Evolutionary conservation across 2,888 invertebrate species (phyloP), one percentile per base, ranked within the genome.

Genomic region (Idaea aversata): DNA sequence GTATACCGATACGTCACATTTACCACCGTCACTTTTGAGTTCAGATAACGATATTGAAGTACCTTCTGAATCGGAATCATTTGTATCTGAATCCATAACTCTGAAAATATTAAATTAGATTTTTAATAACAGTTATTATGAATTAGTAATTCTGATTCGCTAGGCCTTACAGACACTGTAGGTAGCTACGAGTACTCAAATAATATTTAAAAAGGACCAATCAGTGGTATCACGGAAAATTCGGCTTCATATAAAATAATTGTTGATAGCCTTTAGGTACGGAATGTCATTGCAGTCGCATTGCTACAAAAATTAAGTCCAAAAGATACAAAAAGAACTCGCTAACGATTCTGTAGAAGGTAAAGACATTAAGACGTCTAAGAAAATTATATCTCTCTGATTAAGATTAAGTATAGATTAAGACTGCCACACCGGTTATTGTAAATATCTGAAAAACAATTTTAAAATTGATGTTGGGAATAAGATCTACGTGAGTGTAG

Each of bases 1-100:
- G 64, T 82, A 87, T n/a, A 78, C 80, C 5, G 83, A 78, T 15
- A 74, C 78, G 34, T 84, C 83, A 65, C 79, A 75, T 67, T 80
- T 74, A 65, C 75, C 81, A 4, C 82, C 72, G 62, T 88, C 88
- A 67, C 86, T 88, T 57, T 79, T 81, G 10, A 85, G 68, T 62
- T 88, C 89, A 5, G 85, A 83, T 58, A 79, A 84, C 59, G 84
- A 59, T 25, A 59, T 76, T 13, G 85, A 85, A 25, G 84, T 84
- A 35, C 84, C 71, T 15, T 85, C 86, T 3, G 81, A 78, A 70
- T 83, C 86, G 4, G 81, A 78, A 16, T 79, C 77, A 16, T 63
- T 67, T 57, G 84, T 84, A 15, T 82, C 85, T 2, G 79, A 77
- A 35, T 84, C 84, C 63, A 85, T 68, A 13, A 86, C 75, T 74